A percentile compares a stretch with the other conserved stretches of the same genome.
Evolutionary conservation across 2,113 vertebrate genomes (phyloP).

Genomic region (Barbus barbus): DNA sequence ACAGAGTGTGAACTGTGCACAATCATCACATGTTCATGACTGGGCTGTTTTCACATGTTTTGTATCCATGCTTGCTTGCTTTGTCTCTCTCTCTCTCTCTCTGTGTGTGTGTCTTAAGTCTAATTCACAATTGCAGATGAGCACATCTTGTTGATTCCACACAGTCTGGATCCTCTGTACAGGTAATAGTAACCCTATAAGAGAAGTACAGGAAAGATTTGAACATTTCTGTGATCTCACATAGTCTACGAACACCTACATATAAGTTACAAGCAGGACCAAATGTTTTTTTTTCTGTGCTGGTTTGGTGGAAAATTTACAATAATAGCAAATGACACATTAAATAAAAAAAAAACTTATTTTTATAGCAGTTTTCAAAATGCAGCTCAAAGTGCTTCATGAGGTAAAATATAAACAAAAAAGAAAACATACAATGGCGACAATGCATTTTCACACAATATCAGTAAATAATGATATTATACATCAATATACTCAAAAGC

Average conservation of each 20-base stretch:
- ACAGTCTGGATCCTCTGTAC: slow-evolving; percentile 80
- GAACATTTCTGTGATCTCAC: background rate
- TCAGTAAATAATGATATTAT: no score
- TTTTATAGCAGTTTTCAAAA: no score
- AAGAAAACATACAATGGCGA: no score
- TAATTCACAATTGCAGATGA: slow-evolving; percentile 84
- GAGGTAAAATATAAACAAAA: no score
- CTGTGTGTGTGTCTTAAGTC: slow-evolving; percentile 33
- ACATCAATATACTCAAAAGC: no score
- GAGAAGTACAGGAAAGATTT: background rate
- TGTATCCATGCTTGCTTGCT: background rate
- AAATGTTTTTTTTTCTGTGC: background rate
- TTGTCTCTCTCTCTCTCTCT: no score
- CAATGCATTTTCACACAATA: no score
- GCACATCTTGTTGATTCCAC: slow-evolving; percentile 87
- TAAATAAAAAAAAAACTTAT: no score
- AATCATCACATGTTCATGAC: background rate
- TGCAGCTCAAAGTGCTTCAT: no score
- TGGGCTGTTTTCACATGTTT: background rate
- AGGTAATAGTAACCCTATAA: slow-evolving; percentile 88
- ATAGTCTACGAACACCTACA: background rate
- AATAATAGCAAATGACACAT: no score
- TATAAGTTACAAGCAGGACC: background rate
- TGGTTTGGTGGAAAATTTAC: no score
- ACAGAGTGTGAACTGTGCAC: background rate